Evolutionary conservation across 2,888 invertebrate species (phyloP), one percentile per base, ranked within the genome.

Genomic region (Melanostoma mellinum): DNA sequence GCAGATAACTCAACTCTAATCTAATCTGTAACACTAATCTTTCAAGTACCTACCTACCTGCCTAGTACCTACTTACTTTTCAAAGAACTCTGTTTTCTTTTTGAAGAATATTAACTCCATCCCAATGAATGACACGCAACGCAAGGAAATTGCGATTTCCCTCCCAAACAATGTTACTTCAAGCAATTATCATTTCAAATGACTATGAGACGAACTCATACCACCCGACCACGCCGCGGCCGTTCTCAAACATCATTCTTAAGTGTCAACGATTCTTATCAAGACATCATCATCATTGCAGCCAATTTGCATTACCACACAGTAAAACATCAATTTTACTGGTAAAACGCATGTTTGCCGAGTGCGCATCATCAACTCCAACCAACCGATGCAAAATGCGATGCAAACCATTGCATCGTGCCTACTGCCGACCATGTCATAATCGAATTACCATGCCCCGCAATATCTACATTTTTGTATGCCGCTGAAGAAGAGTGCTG

Each of bases 211-310:
- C 33, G 9, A n/a, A n/a, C 40, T 40, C 10, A 5, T 36, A 2
- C 4, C 8, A 40, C 55, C 9, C 30, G 0, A 10, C 9, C 5
- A 36, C 6, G 10, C 8, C 5, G 3, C 40, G 46, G 46, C 60
- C 35, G 55, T 50, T 74, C 53, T 50, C 42, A 56, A 69, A 50
- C 69, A 67, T 75, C 65, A 60, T 30, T 81, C 67, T 40, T 30
- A 9, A 74, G 74, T 79, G 84, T 78, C 82, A 82, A 78, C 82
- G 52, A 63, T 69, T 46, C 74, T 61, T 84, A 84, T 79, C 84
- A 74, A 79, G 79, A 79, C 79, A 84, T 79, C 74, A 65, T 79
- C 74, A 65, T 82, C 74, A 71, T 74, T 69, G 44, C 8, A 10
- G 32, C 60, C 30, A 61, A 84, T 84, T 84, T 84, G 74, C 84